phyloP scores from a whole-genome alignment of 2,113 vertebrate genomes.

The Ceyx melanurus region DNA sequence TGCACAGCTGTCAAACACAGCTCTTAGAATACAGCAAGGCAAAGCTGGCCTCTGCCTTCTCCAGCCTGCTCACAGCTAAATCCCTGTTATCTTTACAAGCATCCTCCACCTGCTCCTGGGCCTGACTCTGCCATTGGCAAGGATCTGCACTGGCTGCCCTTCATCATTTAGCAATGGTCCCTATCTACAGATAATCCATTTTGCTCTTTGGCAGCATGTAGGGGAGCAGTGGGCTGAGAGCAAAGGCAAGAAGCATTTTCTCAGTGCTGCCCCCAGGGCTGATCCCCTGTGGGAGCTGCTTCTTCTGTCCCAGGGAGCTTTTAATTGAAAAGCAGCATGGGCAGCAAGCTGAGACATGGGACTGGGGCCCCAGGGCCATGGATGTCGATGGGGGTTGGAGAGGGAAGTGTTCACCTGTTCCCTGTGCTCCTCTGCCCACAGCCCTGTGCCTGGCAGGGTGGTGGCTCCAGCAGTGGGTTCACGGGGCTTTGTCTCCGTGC shows the following conservation, averaged over 20 bases:
- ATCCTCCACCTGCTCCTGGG: background rate
- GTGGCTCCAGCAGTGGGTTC: background rate
- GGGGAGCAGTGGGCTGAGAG: background rate
- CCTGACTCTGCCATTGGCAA: background rate
- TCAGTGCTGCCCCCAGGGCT: background rate
- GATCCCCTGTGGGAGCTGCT: rapidly evolving
- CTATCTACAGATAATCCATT: background rate
- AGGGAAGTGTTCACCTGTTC: background rate
- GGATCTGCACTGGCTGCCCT: background rate
- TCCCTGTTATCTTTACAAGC: background rate
- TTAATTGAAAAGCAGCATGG: background rate
- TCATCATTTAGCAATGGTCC: rapidly evolving
- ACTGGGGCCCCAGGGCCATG: background rate
- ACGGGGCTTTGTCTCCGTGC: background rate
- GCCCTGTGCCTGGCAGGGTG: background rate
- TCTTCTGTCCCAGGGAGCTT: background rate
- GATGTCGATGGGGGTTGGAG: background rate
- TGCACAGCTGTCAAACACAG: background rate
- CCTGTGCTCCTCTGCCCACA: background rate
- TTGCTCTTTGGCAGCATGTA: background rate
- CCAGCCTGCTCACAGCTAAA: background rate
- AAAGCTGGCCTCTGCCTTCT: background rate
- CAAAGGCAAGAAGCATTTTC: background rate
- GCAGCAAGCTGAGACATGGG: background rate
- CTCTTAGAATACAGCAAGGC: background rate